These are phyloP conservation scores for Eriocheir sinensis DNA, from an alignment of 1,140 invertebrate species.

Conservation along the genomic window DNA sequence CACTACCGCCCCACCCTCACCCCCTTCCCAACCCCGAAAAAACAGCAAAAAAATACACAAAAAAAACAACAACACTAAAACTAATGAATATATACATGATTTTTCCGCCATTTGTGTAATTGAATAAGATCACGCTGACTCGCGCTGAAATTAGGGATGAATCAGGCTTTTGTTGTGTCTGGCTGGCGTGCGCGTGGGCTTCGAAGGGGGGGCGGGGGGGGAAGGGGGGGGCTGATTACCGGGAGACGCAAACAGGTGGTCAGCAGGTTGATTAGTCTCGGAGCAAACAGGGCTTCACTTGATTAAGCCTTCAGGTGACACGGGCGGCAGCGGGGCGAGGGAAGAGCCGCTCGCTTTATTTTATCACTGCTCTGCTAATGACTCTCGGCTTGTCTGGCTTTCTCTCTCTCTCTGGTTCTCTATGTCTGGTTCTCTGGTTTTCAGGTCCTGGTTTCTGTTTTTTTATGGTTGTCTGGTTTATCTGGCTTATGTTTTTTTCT, in stretches of 20 bases:
- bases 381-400: no score
- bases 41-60: neutral
- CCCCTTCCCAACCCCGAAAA: no score
- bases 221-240: neutral
- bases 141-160: neutral
- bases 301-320: conserved; percentile 23
- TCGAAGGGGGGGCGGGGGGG: neutral
- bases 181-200: no score
- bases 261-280: neutral
- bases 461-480: no score
- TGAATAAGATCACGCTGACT: neutral
- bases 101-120: neutral
- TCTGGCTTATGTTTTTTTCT: no score
- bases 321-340: neutral
- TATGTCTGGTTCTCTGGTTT: no score
- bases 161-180: neutral
- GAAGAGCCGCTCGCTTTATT: neutral
- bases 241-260: neutral
- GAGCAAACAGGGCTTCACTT: conserved; percentile 12
- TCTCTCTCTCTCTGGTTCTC: no score
- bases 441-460: no score
- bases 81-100: no score
- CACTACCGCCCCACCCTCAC: no score
- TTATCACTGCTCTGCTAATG: neutral
- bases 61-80: neutral